These are phyloP conservation scores for Drosophila sp. DNA, from an alignment of 1,140 invertebrate genomes.

Conservation along the genomic window DNA sequence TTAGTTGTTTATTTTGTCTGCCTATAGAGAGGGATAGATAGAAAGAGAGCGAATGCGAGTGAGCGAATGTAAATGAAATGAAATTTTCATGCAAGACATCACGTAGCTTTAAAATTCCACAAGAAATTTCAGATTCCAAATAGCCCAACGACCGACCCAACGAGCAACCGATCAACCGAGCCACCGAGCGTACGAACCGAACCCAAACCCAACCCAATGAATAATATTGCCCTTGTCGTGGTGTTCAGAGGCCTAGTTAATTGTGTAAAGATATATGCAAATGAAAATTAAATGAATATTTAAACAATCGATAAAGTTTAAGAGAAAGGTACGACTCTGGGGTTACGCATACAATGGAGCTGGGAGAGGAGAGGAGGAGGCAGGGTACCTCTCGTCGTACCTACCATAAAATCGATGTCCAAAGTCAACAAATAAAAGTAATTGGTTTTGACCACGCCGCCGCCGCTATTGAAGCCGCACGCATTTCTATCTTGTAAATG, in stretches of 20 bases:
- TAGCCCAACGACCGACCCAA: slow-evolving; percentile 10
- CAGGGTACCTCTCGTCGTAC: too few relatives aligned
- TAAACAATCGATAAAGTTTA: slow-evolving; percentile 18
- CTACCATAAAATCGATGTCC: slow-evolving; percentile 3
- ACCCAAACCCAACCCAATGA: slow-evolving; percentile 9
- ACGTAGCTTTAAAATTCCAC: slow-evolving; percentile 24
- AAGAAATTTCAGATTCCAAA: slow-evolving; percentile 18
- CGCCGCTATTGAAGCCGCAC: neutral
- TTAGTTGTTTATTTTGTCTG: slow-evolving; percentile 31
- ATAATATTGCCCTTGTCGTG: slow-evolving; percentile 5
- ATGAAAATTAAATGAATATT: slow-evolving; percentile 20
- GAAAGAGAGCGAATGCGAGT: too few relatives aligned
- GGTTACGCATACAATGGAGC: neutral
- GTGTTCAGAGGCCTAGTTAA: slow-evolving; percentile 16
- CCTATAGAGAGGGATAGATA: slow-evolving; percentile 7
- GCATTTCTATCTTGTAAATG: neutral
- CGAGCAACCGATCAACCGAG: neutral
- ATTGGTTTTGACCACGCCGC: slow-evolving; percentile 11
- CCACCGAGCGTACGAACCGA: neutral
- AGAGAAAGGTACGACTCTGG: neutral
- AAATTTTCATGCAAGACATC: slow-evolving; percentile 28
- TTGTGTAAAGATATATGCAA: slow-evolving; percentile 24
- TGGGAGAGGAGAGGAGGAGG: neutral
- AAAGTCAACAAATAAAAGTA: slow-evolving; percentile 22
- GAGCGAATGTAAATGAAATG: slow-evolving; percentile 12